A percentile compares a stretch with the other conserved stretches of the same genome.
phyloP scores from a whole-genome alignment of 2,888 invertebrate genomes.

The Cerastoderma edule region DNA sequence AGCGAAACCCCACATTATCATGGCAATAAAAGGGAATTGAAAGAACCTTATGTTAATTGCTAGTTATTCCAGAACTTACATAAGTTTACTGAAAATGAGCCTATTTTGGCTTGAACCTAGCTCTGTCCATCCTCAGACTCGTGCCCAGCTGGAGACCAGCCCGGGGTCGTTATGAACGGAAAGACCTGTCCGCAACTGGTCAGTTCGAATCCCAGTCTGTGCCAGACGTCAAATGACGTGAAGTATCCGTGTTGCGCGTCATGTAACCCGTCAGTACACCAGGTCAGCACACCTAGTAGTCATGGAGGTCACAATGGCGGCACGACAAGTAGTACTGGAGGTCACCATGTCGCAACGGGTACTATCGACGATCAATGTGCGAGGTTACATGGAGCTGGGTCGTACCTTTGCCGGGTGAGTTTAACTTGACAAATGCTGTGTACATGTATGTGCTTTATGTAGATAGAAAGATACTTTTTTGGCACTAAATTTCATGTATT shows the following conservation, averaged over 20 bases:
- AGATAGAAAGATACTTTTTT: too few species aligned
- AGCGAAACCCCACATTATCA: too few species aligned
- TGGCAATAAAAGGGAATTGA: too few species aligned
- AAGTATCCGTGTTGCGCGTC: conserved; percentile 42
- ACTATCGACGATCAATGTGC: conserved; percentile 51
- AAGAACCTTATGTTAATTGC: too few species aligned
- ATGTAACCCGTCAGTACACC: conserved; percentile 37
- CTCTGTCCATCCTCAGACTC: too few species aligned
- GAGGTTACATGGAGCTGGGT: conserved; percentile 43
- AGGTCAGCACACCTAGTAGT: too few species aligned
- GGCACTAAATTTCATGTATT: too few species aligned
- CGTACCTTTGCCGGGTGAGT: conserved; percentile 51
- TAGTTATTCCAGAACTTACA: too few species aligned
- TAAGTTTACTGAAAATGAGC: too few species aligned
- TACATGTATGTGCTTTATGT: too few species aligned
- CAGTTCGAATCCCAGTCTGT: conserved; percentile 24
- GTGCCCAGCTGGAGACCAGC: conserved; percentile 48
- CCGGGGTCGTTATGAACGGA: conserved; percentile 43
- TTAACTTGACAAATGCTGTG: too few species aligned
- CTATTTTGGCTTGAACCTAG: too few species aligned
- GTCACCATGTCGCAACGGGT: not conserved
- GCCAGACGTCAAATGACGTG: conserved; percentile 21
- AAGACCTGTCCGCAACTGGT: conserved; percentile 45
- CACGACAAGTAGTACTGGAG: not conserved
- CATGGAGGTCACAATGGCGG: not conserved